These are phyloP conservation scores for Pantherophis guttatus DNA, from an alignment of 2,113 vertebrate genomes.

Conservation along the genomic window DNA sequence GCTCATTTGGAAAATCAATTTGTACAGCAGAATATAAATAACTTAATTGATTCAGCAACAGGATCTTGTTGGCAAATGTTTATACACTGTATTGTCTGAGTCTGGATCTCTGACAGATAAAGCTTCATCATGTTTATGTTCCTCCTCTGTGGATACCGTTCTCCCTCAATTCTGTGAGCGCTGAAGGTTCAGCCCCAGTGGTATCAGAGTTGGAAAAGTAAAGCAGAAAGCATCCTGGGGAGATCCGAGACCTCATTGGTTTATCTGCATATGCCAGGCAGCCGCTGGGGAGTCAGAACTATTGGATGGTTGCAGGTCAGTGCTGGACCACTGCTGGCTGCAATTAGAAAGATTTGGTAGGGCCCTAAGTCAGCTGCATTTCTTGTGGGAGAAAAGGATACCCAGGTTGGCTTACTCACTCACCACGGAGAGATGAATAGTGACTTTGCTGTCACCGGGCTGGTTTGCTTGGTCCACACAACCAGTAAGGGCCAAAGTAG, in stretches of 20 bases:
- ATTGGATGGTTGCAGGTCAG: not conserved
- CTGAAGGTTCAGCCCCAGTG: not conserved
- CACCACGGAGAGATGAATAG: not conserved
- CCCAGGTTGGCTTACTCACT: not conserved
- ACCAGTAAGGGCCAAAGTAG: not conserved
- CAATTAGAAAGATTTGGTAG: not conserved
- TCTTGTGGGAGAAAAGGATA: not conserved
- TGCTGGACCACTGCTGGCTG: no score
- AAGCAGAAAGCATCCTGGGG: not conserved
- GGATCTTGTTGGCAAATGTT: not conserved
- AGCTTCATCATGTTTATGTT: not conserved
- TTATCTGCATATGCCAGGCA: not conserved
- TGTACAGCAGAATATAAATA: not conserved
- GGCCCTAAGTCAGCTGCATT: not conserved
- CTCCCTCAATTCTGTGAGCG: not conserved
- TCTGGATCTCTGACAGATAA: not conserved
- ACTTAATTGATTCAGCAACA: not conserved
- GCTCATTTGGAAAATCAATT: not conserved
- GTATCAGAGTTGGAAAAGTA: not conserved
- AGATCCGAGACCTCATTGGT: not conserved
- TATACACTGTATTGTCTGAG: not conserved
- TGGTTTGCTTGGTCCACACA: not conserved
- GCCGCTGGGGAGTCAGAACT: not conserved
- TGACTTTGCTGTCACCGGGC: not conserved
- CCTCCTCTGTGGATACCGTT: not conserved